A percentile compares a stretch with the other conserved stretches of the same genome.
Evolutionary conservation across 2,113 vertebrate species (phyloP).

Genomic region (Eclectus roratus): DNA sequence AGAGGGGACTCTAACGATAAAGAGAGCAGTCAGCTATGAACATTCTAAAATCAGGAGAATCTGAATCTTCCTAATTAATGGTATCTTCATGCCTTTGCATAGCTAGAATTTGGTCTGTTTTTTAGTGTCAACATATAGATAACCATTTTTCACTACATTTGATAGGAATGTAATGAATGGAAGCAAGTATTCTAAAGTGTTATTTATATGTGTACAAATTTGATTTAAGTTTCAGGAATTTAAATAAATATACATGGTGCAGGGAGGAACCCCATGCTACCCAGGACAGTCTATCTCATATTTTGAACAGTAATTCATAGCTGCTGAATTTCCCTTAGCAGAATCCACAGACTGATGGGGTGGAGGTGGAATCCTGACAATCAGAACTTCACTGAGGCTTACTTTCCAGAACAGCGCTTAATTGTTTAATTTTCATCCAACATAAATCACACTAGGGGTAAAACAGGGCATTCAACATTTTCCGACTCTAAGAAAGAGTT

Average conservation of each 20-base stretch:
- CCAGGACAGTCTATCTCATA: neutral
- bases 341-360: neutral
- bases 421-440: neutral
- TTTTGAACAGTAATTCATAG: neutral
- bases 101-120: neutral
- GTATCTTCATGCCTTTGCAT: neutral
- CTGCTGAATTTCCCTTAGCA: neutral
- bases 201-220: neutral
- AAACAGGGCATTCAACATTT: slow-evolving; percentile 45
- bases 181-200: neutral
- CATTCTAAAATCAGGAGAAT: neutral
- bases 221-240: neutral
- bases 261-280: neutral
- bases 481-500: slow-evolving; percentile 1
- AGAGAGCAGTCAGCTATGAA: neutral
- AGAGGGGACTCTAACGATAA: neutral
- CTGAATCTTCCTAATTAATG: neutral
- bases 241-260: neutral
- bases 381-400: slow-evolving; percentile 36
- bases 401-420: neutral
- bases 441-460: neutral
- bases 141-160: neutral
- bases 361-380: slow-evolving; percentile 40
- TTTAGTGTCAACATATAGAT: neutral
- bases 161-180: neutral